Conservation (phyloP, 2,888 invertebrate species). For the Drosophila anomalipes region DNA sequence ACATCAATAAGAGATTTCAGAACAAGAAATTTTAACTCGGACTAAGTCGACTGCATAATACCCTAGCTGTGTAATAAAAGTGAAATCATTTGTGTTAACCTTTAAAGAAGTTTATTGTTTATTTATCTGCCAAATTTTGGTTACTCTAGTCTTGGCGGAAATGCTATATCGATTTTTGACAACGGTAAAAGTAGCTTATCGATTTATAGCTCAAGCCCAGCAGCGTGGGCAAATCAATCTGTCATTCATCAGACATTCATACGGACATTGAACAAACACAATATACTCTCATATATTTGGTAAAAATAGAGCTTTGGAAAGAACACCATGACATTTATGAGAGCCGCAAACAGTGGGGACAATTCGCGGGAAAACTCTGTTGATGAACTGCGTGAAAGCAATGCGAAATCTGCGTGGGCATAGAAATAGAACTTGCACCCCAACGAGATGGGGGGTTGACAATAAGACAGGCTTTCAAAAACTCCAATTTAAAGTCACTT, state of each 20-base stretch:
- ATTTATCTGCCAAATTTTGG: neutral
- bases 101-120: neutral
- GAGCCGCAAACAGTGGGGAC: constrained; percentile 51
- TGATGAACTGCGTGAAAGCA: constrained; percentile 36
- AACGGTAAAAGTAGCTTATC: neutral
- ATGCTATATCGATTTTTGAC: neutral
- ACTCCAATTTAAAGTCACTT: constrained; percentile 56
- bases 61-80: neutral
- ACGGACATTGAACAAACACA: neutral
- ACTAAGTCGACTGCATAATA: neutral
- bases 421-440: neutral
- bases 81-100: neutral
- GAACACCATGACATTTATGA: constrained; percentile 68
- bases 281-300: neutral
- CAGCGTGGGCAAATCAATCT: neutral
- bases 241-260: neutral
- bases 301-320: constrained; percentile 31
- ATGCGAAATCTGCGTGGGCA: constrained; percentile 24
- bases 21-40: constrained; percentile 14
- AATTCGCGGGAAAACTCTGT: constrained; percentile 26
- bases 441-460: constrained; percentile 11
- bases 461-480: constrained; percentile 36
- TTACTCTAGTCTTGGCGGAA: neutral
- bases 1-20: constrained; percentile 23
- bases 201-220: neutral